A percentile compares a stretch with the other conserved stretches of the same genome.
These are phyloP conservation scores for Parochlus steinenii DNA, from an alignment of 2,888 invertebrate species.

Conservation along the genomic window DNA sequence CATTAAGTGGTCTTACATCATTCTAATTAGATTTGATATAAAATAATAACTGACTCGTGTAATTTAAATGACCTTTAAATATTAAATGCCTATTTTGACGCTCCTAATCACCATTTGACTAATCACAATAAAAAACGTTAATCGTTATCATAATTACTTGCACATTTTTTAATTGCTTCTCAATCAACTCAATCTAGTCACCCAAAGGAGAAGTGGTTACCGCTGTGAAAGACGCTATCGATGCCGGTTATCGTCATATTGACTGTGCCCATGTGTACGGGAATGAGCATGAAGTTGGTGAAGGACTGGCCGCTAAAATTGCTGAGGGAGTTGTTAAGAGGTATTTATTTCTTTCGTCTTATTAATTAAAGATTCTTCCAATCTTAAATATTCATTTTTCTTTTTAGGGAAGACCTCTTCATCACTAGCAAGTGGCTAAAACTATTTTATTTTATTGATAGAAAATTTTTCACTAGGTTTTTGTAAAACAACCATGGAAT, in stretches of 20 bases:
- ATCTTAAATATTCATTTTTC: background rate
- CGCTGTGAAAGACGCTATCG: conserved; percentile 7
- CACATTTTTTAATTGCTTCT: too few relatives aligned
- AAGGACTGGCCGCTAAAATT: conserved; percentile 1
- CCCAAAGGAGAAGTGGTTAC: conserved; percentile 5
- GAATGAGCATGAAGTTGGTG: conserved; percentile 8
- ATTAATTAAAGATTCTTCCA: background rate
- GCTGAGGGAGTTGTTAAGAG: conserved; percentile 3
- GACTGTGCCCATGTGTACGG: conserved; percentile 6
- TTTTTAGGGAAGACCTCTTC: conserved; percentile 5
- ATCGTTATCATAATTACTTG: too few relatives aligned
- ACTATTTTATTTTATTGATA: too few relatives aligned
- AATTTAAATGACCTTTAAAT: too few relatives aligned
- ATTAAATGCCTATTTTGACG: too few relatives aligned
- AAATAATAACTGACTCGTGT: too few relatives aligned
- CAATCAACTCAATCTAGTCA: conserved; percentile 12
- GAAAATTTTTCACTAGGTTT: too few relatives aligned
- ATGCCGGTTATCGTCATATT: conserved; percentile 3
- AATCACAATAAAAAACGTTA: too few relatives aligned
- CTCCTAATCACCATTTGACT: too few relatives aligned
- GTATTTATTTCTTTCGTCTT: background rate
- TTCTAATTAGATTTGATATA: conserved; percentile 2
- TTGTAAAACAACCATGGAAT: too few relatives aligned
- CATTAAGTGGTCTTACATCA: background rate
- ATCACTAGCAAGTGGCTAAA: conserved; percentile 6